Evolutionary conservation across 2,113 vertebrate species (phyloP).

Genomic region (Piprites chloris): DNA sequence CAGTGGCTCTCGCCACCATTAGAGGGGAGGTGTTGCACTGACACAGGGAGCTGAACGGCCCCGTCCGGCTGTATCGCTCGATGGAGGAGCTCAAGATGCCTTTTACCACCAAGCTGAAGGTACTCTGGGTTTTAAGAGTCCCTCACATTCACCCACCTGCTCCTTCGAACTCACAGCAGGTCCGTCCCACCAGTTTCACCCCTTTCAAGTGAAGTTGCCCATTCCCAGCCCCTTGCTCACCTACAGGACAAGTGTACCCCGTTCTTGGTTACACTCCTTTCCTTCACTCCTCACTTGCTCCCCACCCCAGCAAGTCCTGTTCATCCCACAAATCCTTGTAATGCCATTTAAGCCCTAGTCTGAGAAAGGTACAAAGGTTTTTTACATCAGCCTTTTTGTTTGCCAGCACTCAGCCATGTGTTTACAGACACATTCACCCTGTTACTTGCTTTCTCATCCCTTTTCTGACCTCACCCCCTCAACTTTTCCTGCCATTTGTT

Average conservation of each 20-base stretch:
- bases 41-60: not conserved
- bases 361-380: not conserved
- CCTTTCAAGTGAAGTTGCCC: not conserved
- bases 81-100: rapidly evolving
- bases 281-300: not conserved
- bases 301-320: not conserved
- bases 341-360: not conserved
- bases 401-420: rapidly evolving
- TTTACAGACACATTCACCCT: not conserved
- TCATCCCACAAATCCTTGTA: not conserved
- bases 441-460: not conserved
- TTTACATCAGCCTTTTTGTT: not conserved
- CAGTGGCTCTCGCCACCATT: rapidly evolving
- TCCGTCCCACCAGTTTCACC: not conserved
- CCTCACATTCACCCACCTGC: not conserved
- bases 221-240: not conserved
- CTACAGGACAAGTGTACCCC: rapidly evolving
- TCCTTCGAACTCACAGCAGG: not conserved
- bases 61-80: not conserved
- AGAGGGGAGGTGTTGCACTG: not conserved
- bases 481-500: not conserved
- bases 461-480: not conserved
- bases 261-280: rapidly evolving
- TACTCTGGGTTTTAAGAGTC: not conserved
- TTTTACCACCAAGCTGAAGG: not conserved